Base-by-base conservation (phyloP, 2,113 vertebrate species). In the Heteronetta atricapilla region DNA sequence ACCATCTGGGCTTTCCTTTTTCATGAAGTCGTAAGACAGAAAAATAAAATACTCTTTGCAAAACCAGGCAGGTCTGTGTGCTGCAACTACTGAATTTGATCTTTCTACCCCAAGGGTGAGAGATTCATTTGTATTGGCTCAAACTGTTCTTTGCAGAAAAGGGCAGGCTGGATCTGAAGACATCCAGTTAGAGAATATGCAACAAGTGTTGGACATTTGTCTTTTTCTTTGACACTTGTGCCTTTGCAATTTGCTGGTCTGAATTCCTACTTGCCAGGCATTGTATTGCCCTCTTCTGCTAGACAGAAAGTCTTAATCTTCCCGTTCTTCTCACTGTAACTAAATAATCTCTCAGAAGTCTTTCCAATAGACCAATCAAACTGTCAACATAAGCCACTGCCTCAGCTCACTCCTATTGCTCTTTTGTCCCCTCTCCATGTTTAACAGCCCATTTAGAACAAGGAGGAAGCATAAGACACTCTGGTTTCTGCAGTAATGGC, bases 301-400 rank as follows among this genome's bases (percentile, higher is more conserved):
- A 86, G 68, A 59, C 90, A 90, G 46, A 88, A 95, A 90, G 96
- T 95, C 96, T 96, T 97, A 96, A 97, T 97, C 96, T 96, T 93
- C 92, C 83, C 88, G 83, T 80, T 91, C 80, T 94, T 77, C 95
- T 52, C 95, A 96, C 94, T 97, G 94, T 90, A 95, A 82, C 77
- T 94, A 29, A 88, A 93, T 84, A 94, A 95, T 86, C 96, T 96
- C 95, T 95, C 94, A 97, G 89, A 93, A 97, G 95, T 11, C 95
- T 92, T 92, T 94, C 90, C 96, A 97, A 96, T 92, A 96, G 94
- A 95, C 94, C 90, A 91, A 95, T 96, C 96, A 96, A 97, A 96
- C 92, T 97, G 96, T 93, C 96, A 97, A 68, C 95, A 64, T 72
- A 93, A 97, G 96, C 92, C 92, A 94, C 80, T 68, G 96, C 90